Percentiles rank a stretch among this genome's conserved stretches.
Evolutionary conservation across 2,797 vertebrate genomes (phyloP).

Genomic region (Cyprinella venusta): DNA sequence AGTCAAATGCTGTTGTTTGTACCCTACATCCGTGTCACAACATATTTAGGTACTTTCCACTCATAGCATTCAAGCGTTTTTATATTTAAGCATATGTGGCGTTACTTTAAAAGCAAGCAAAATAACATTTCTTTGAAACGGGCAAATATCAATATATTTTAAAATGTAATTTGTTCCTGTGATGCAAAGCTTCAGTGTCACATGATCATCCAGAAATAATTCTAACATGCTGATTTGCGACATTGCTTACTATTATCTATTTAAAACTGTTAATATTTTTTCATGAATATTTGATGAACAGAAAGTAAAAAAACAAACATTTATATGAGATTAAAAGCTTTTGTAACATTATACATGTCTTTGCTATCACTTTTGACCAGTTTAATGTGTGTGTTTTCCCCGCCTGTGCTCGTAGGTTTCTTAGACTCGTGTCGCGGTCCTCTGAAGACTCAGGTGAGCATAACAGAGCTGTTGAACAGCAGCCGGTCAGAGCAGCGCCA

Average conservation of each 20-base stretch:
- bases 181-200: neutral
- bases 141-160: no score
- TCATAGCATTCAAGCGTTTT: no score
- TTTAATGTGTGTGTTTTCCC: neutral
- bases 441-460: conserved; percentile 83
- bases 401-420: conserved; percentile 54
- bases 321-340: neutral
- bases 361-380: neutral
- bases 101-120: no score
- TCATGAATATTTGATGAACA: neutral
- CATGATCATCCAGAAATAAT: neutral
- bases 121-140: no score
- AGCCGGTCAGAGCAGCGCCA: conserved; percentile 80
- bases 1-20: no score
- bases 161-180: no score
- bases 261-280: neutral
- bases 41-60: no score
- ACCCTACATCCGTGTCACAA: no score
- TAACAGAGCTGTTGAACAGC: conserved; percentile 86
- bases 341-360: neutral
- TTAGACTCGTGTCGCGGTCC: conserved; percentile 76
- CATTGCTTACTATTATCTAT: neutral
- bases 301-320: neutral
- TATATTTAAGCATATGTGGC: no score
- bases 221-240: neutral